Evolutionary conservation across 2,888 invertebrate species (phyloP).

Genomic region (Eupithecia insigniata): DNA sequence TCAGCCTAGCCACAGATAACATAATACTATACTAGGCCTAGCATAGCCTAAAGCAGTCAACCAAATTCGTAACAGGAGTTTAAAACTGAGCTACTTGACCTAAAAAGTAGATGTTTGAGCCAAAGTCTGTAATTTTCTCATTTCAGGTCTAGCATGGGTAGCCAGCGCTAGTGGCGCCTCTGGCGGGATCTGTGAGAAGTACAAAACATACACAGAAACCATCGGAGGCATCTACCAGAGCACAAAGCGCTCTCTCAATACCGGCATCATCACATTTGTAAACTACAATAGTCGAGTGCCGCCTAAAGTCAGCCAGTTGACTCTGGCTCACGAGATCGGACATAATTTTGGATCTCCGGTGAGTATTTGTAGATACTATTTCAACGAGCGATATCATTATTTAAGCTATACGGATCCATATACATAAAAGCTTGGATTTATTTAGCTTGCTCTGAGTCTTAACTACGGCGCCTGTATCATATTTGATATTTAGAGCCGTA

Average conservation of each 20-base stretch:
- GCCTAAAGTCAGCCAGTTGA: constrained; percentile 98
- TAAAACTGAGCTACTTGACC: no score
- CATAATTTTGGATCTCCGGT: constrained; percentile 99
- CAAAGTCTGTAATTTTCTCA: not conserved
- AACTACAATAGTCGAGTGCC: constrained; percentile 99
- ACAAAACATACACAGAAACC: constrained; percentile 98
- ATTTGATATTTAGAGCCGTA: not conserved
- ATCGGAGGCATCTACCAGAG: constrained; percentile 97
- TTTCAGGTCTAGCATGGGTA: constrained; percentile 97
- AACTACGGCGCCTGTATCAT: not conserved
- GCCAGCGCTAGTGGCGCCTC: constrained; percentile 98
- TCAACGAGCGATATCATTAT: not conserved
- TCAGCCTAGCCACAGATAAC: no score
- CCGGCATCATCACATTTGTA: constrained; percentile 99
- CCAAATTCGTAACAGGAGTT: no score
- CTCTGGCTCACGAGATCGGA: constrained; percentile 98
- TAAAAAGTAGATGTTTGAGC: no score
- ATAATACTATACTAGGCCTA: no score
- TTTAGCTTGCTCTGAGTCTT: not conserved
- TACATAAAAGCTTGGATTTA: not conserved
- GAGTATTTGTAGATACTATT: constrained; percentile 56
- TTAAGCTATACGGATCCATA: no score
- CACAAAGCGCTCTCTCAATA: constrained; percentile 97
- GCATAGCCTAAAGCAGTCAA: no score
- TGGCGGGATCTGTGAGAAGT: constrained; percentile 99